Evolutionary conservation across 2,888 invertebrate genomes (phyloP), one percentile per base, ranked within the genome.

Genomic region (Rhagophthalmus giganteus): DNA sequence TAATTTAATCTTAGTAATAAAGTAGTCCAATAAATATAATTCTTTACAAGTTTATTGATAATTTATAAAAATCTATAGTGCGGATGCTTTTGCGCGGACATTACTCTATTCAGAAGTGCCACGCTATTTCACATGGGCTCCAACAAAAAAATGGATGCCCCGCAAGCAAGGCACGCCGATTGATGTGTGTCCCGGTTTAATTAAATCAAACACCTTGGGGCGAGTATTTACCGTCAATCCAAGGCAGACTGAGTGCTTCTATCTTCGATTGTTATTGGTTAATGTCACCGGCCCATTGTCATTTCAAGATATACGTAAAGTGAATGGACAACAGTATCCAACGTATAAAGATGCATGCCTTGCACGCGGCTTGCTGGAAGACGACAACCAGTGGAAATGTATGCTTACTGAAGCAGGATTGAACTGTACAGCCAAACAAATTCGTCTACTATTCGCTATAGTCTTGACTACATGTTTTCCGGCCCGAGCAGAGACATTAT

Each of bases 81-180:
- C 24, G 24, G 15, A 25, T 28, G 15, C 5, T 12, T 66, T 66
- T 54, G 63, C 63, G 39, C 44, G 55, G 63, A 67, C 70, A 9
- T 52, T 68, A 58, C 55, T 69, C 11, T 70, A 70, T 56, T 60
- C 61, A 9, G 67, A 71, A 54, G 60, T 71, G 55, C 66, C 69
- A 52, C 38, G 42, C 26, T 68, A 66, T 63, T 69, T 53, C 39
- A 70, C 65, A 37, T 67, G 62, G 66, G 67, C 68, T 61, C 40
- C 47, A 56, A 65, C 39, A 60, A 68, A 9, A 68, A n/a, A n/a
- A n/a, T n/a, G n/a, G n/a, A 63, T 38, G 59, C 54, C 25, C 46
- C 30, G 35, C 41, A 45, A 45, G 54, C 28, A 8, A 59, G 64
- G 64, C 8, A 32, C 42, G 27, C 32, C 57, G 14, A 58, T 63